Percentiles rank a stretch among this genome's conserved stretches.
These are phyloP conservation scores for Emydura subglobosa DNA, from an alignment of 2,113 vertebrate species.

Conservation along the genomic window DNA sequence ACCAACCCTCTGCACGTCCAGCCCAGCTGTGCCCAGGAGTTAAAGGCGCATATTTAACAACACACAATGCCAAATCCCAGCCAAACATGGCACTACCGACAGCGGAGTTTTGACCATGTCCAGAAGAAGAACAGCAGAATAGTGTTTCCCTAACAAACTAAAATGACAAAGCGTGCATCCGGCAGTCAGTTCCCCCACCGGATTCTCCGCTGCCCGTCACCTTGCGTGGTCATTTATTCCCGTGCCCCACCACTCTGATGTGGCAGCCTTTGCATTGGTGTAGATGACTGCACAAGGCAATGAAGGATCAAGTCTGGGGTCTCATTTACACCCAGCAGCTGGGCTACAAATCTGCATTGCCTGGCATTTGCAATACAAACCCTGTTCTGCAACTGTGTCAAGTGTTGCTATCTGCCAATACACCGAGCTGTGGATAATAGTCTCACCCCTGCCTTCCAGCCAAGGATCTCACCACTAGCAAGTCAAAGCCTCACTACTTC, in stretches of 20 bases:
- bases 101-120: background rate
- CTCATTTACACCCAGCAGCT: background rate
- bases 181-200: background rate
- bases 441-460: background rate
- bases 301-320: background rate
- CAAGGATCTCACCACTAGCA: accelerated
- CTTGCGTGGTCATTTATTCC: background rate
- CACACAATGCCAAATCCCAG: background rate
- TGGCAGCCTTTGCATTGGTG: background rate
- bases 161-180: background rate
- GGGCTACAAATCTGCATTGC: background rate
- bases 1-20: too few species aligned
- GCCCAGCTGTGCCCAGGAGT: background rate
- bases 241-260: accelerated
- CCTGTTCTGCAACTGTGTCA: background rate
- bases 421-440: background rate
- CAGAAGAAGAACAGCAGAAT: background rate
- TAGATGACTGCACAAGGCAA: accelerated
- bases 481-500: background rate
- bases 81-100: background rate
- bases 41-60: background rate
- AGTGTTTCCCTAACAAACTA: background rate
- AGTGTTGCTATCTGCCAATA: accelerated
- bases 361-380: background rate
- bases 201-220: background rate